Evolutionary conservation across 2,888 invertebrate species (phyloP).

Genomic region (Temnothorax rugatulus): DNA sequence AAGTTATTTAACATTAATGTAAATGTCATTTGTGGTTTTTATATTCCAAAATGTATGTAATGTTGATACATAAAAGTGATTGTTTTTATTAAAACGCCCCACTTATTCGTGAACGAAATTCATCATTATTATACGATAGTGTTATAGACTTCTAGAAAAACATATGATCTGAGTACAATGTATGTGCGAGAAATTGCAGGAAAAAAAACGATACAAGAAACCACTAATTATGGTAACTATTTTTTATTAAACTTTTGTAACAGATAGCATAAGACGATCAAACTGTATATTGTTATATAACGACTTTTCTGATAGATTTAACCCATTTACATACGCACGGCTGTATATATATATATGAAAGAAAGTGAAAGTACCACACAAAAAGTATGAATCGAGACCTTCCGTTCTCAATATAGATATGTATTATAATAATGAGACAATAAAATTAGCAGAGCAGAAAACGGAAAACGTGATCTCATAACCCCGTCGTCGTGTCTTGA

Average conservation of each 20-base stretch:
- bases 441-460: conserved; percentile 40
- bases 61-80: conserved; percentile 48
- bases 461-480: conserved; percentile 28
- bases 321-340: background rate
- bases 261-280: conserved; percentile 12
- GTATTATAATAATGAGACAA: conserved; percentile 52
- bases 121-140: conserved; percentile 1
- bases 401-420: conserved; percentile 24
- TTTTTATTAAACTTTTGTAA: conserved; percentile 44
- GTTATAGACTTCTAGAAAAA: conserved; percentile 21
- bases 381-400: conserved; percentile 19
- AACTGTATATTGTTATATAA: conserved; percentile 47
- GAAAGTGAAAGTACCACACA: conserved; percentile 54
- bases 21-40: conserved; percentile 77
- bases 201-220: background rate
- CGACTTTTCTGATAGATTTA: conserved; percentile 18
- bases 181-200: background rate
- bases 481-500: conserved; percentile 8
- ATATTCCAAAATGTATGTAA: conserved; percentile 73
- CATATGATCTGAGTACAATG: conserved; percentile 26
- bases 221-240: conserved; percentile 4
- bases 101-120: conserved; percentile 21
- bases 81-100: conserved; percentile 50
- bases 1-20: conserved; percentile 82
- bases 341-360: conserved; percentile 29